Evolutionary conservation across 2,888 invertebrate species (phyloP), one percentile per base, ranked within the genome.

Genomic region (Melanostoma scalare): DNA sequence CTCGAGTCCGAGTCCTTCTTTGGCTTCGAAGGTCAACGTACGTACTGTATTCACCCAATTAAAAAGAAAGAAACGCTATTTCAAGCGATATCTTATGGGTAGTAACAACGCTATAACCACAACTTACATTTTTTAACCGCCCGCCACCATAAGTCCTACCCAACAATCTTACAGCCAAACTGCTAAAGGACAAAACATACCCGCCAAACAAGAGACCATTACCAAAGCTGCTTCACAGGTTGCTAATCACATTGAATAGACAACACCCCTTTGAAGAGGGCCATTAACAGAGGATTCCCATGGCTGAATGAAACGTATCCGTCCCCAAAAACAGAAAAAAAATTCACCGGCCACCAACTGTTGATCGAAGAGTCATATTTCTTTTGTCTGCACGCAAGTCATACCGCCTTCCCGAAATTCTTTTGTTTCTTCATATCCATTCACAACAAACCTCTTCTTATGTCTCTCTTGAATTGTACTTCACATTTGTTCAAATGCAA

Each of bases 401-500:
- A 20, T 20, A 20, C 20, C 20, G 4, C 36, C 10, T 6, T 53
- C 53, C 6, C 20, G 20, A 20, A 20, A 20, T 20, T 20, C 20
- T 20, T 20, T 20, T 20, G 20, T 20, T 20, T 20, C 20, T 20
- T 20, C 20, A 20, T 30, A 63, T 38, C 46, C 46, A 36, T 36
- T 63, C 48, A 50, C 50, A 50, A 50, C 20, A 46, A 2, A 3
- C 8, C 20, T 20, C 31, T 48, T 4, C 4, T 48, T 2, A 30
- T 2, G 10, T n/a, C 20, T 3, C 30, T 30, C 30, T 53, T 30
- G 30, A 30, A 38, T 30, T 8, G 8, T 56, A 10, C 2, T 44
- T 5, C 33, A 61, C 46, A 60, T 20, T n/a, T n/a, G n/a, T n/a
- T n/a, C n/a, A n/a, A n/a, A n/a, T 31, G 50, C 46, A 76, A 76